Evolutionary conservation across 2,797 vertebrate genomes (phyloP).

Genomic region (Mycteria americana): DNA sequence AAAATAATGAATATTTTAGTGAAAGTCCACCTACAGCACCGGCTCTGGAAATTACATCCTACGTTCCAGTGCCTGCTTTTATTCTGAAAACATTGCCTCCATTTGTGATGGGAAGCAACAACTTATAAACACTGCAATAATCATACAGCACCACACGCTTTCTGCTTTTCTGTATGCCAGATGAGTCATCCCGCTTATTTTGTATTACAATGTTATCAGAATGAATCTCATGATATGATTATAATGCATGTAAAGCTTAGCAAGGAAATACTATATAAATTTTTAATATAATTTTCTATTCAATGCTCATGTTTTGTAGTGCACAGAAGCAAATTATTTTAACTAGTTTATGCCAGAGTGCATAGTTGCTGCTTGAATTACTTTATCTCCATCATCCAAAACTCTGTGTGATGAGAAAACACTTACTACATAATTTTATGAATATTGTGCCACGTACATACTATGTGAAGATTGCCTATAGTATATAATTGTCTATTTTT

Average conservation of each 20-base stretch:
- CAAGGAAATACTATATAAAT: constrained; percentile 4
- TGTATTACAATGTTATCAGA: background rate
- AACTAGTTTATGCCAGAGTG: background rate
- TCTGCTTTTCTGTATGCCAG: background rate
- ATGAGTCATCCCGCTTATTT: background rate
- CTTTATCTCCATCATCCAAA: constrained; percentile 13
- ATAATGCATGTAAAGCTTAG: background rate
- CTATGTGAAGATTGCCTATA: background rate
- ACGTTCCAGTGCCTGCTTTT: background rate
- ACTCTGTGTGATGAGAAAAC: background rate
- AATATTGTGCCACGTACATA: background rate
- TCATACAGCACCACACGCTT: background rate
- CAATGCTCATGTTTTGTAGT: background rate
- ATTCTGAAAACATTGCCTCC: background rate
- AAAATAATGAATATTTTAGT: constrained; percentile 20
- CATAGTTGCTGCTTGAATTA: background rate
- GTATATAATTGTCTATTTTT: constrained; percentile 11
- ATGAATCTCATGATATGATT: background rate
- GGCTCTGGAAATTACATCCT: background rate
- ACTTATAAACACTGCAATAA: background rate
- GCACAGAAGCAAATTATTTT: constrained; percentile 12
- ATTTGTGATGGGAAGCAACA: background rate
- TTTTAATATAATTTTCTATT: constrained; percentile 31
- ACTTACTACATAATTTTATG: background rate
- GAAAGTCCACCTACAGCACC: background rate